Evolutionary conservation across 2,797 vertebrate species (phyloP).

Genomic region (Scolopax bukidnonensis): DNA sequence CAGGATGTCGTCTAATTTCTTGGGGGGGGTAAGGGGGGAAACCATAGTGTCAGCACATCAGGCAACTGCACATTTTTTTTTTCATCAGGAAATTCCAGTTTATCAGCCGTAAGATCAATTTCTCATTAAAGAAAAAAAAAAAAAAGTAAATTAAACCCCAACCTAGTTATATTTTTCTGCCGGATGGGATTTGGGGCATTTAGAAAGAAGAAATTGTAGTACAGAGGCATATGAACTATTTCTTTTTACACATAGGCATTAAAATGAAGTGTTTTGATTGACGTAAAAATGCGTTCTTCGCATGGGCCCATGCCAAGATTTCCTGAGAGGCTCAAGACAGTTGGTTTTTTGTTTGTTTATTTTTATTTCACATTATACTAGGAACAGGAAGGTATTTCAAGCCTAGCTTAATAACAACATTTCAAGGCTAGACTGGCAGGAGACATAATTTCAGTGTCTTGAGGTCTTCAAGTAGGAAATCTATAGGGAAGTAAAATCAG

Average conservation of each 20-base stretch:
- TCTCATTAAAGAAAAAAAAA: not conserved
- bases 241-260: not conserved
- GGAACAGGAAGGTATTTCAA: not conserved
- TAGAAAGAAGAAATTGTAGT: not conserved
- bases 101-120: not conserved
- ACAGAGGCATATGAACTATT: not conserved
- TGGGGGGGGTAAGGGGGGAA: too few relatives aligned
- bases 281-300: not conserved
- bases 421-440: not conserved
- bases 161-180: not conserved
- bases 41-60: not conserved
- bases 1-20: not conserved
- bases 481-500: not conserved
- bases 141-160: not conserved
- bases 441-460: not conserved
- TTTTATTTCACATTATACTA: not conserved
- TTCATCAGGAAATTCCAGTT: not conserved
- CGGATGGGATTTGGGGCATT: not conserved
- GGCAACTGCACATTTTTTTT: rapidly evolving
- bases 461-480: not conserved
- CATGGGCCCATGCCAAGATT: not conserved
- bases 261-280: not conserved
- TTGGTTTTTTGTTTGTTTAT: not conserved
- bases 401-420: not conserved
- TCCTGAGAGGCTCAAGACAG: not conserved